Conservation (phyloP, 30 jellyfish, hydroid and myxozoan genomes). For the Nemopilema nomurai region DNA sequence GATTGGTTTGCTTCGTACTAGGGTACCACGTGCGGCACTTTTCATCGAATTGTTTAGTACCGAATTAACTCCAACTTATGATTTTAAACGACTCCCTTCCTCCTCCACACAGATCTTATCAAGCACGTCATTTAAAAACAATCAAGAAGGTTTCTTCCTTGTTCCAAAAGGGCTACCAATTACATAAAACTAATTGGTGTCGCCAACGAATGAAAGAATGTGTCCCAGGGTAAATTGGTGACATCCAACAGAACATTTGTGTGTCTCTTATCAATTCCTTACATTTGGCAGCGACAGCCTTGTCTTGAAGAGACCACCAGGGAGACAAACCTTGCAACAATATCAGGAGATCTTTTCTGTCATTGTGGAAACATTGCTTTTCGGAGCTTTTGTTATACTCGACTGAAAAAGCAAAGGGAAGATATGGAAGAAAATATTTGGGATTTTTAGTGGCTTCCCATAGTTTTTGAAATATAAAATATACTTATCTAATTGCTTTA, state of each 20-base stretch:
- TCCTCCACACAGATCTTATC: too few species aligned
- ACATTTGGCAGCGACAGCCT: too few species aligned
- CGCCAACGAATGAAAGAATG: not conserved
- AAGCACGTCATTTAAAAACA: not conserved
- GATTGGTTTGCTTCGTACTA: too few species aligned
- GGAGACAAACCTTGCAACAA: not conserved
- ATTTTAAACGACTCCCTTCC: too few species aligned
- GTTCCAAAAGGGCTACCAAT: not conserved
- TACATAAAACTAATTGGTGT: not conserved
- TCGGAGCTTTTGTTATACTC: not conserved
- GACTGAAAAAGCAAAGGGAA: not conserved
- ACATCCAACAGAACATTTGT: not conserved
- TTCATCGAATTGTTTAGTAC: too few species aligned
- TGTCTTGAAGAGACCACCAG: not conserved
- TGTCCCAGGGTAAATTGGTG: not conserved
- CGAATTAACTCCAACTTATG: too few species aligned
- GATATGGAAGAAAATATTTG: not conserved
- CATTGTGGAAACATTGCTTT: not conserved
- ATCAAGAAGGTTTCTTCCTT: not conserved
- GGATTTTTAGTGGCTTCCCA: not conserved
- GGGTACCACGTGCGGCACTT: too few species aligned
- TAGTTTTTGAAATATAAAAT: not conserved
- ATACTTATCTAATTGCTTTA: not conserved
- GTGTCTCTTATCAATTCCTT: too few species aligned
- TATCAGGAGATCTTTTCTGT: not conserved